Evolutionary conservation across 1,140 invertebrate genomes (phyloP).

Genomic region (Nephila pilipes): DNA sequence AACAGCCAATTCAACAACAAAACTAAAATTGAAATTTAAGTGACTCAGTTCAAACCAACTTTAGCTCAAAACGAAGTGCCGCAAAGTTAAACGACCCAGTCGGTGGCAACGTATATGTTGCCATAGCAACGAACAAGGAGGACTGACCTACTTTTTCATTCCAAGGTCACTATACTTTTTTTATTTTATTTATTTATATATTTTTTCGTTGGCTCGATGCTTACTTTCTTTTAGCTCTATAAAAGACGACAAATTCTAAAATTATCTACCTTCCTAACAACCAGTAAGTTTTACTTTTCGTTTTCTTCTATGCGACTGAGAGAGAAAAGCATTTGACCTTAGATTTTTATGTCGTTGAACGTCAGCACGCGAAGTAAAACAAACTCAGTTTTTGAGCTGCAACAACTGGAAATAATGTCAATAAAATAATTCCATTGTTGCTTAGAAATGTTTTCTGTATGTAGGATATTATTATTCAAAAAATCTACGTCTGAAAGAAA

Average conservation of each 20-base stretch:
- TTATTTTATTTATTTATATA: background rate
- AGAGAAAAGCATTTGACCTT: constrained; percentile 51
- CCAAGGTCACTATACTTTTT: constrained; percentile 52
- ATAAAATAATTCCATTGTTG: background rate
- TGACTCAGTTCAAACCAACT: constrained; percentile 52
- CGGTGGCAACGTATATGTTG: constrained; percentile 52
- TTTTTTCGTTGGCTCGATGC: background rate
- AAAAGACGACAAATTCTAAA: constrained; percentile 38
- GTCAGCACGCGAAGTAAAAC: background rate
- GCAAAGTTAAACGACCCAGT: constrained; percentile 59
- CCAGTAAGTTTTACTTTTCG: background rate
- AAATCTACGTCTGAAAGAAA: too few species aligned
- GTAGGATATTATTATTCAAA: too few species aligned
- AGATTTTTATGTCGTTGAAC: constrained; percentile 38
- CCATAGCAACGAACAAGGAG: constrained; percentile 38
- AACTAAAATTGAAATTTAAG: constrained; percentile 6
- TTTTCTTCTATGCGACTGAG: background rate
- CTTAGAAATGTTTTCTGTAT: too few species aligned
- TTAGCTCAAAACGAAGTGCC: constrained; percentile 13
- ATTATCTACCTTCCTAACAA: constrained; percentile 32
- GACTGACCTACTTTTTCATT: constrained; percentile 64
- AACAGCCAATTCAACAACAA: constrained; percentile 61
- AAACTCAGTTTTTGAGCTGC: background rate
- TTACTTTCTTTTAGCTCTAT: constrained; percentile 43
- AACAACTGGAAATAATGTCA: background rate